Conservation (phyloP, 2,888 invertebrate genomes). For the Eupithecia subumbrata region DNA sequence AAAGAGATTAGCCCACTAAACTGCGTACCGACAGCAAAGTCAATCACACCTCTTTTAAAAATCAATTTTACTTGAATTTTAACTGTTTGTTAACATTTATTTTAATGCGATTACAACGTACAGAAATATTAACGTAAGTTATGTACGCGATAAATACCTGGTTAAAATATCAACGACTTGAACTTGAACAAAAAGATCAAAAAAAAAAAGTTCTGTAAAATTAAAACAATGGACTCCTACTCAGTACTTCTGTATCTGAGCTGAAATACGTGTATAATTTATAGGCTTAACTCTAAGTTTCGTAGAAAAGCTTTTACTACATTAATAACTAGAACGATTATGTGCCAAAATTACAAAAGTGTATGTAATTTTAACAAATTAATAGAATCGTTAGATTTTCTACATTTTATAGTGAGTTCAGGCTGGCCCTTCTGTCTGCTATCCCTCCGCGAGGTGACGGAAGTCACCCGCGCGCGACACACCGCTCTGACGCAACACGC, state of each 20-base stretch:
- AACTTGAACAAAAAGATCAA: neutral
- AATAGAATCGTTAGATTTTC: neutral
- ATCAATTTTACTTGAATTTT: neutral
- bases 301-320: neutral
- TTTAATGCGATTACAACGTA: neutral
- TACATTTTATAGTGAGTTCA: conserved; percentile 17
- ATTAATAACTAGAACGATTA: neutral
- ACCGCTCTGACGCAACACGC: conserved; percentile 52
- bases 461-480: conserved; percentile 55
- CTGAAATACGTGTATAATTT: neutral
- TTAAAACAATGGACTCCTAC: neutral
- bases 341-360: neutral
- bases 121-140: neutral
- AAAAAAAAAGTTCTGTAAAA: neutral
- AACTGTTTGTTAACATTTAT: neutral
- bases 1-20: conserved; percentile 73
- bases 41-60: neutral
- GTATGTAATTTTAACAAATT: neutral
- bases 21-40: conserved; percentile 51
- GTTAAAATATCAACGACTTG: neutral
- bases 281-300: neutral
- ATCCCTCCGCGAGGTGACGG: conserved; percentile 55
- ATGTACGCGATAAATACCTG: neutral
- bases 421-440: conserved; percentile 23
- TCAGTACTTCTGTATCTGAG: neutral